A percentile compares a stretch with the other conserved stretches of the same genome.
These are phyloP conservation scores for Thaleichthys pacificus DNA, from an alignment of 2,797 vertebrate genomes.

Conservation along the genomic window DNA sequence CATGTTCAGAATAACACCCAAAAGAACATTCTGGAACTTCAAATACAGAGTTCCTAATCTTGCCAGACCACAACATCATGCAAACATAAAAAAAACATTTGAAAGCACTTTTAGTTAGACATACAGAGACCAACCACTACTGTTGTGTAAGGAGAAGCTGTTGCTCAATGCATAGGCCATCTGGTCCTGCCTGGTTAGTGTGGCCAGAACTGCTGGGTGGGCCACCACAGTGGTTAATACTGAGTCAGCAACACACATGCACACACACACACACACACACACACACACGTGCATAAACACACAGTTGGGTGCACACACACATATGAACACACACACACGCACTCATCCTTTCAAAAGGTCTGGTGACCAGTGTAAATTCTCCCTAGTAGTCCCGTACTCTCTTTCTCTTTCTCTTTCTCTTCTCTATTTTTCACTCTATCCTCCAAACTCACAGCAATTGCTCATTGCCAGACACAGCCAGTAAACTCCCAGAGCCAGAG, in stretches of 20 bases:
- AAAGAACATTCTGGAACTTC: constrained; percentile 17
- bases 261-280: background rate
- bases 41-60: constrained; percentile 28
- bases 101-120: constrained; percentile 25
- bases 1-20: constrained; percentile 28
- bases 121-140: constrained; percentile 25
- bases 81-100: constrained; percentile 46
- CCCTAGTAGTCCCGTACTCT: no score
- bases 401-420: no score
- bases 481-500: constrained; percentile 48
- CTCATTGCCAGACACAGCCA: constrained; percentile 30
- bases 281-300: background rate
- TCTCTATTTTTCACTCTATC: no score
- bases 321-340: background rate
- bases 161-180: constrained; percentile 31
- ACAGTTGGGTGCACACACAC: background rate
- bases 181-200: constrained; percentile 53
- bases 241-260: constrained; percentile 64
- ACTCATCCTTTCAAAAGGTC: background rate
- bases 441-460: no score
- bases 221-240: constrained; percentile 54
- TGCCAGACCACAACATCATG: constrained; percentile 45
- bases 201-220: constrained; percentile 65
- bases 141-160: background rate
- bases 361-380: constrained; percentile 9